These are phyloP conservation scores for Eurois occulta DNA, from an alignment of 2,888 invertebrate genomes.

Conservation along the genomic window DNA sequence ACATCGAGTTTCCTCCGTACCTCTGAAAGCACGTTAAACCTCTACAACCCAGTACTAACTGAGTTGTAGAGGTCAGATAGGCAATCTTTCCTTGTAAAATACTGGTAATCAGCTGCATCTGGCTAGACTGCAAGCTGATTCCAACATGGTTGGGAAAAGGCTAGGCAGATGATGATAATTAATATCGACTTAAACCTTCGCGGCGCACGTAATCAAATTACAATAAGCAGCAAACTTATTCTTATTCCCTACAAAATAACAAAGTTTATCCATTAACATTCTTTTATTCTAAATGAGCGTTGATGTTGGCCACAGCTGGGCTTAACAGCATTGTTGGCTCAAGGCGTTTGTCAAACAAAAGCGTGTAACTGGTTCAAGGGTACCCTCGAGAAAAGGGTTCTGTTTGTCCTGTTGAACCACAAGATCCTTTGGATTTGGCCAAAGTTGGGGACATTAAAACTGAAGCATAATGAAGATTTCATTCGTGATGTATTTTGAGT, in stretches of 20 bases:
- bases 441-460: conserved; percentile 38
- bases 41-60: no score
- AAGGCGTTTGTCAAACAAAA: conserved; percentile 52
- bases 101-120: no score
- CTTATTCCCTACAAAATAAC: conserved; percentile 26
- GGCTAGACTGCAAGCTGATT: no score
- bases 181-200: no score
- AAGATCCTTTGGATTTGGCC: conserved; percentile 25
- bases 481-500: conserved; percentile 32
- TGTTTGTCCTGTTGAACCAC: conserved; percentile 31
- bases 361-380: conserved; percentile 57
- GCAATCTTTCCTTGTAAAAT: no score
- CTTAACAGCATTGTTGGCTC: conserved; percentile 42
- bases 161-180: no score
- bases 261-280: conserved; percentile 45
- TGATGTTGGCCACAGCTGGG: conserved; percentile 53
- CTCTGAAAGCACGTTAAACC: no score
- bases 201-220: conserved; percentile 1
- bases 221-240: conserved; percentile 1
- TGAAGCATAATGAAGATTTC: conserved; percentile 33
- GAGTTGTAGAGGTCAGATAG: no score
- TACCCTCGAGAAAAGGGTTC: conserved; percentile 30
- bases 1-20: no score
- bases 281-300: conserved; percentile 48
- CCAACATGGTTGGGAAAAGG: no score